Evolutionary conservation across 2,888 invertebrate species (phyloP).

Genomic region (Diloba caeruleocephala): DNA sequence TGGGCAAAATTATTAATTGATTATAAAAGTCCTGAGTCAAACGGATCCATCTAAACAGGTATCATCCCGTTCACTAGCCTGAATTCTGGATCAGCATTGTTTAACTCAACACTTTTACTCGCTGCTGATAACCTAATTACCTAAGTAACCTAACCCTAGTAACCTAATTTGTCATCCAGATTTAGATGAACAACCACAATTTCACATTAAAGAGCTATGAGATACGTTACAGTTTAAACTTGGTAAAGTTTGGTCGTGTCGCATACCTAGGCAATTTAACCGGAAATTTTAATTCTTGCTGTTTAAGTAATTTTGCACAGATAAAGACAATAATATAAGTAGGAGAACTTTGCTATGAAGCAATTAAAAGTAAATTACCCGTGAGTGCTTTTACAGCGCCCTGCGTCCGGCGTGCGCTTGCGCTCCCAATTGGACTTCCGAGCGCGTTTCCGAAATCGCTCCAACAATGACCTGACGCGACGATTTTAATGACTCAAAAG

Average conservation of each 20-base stretch:
- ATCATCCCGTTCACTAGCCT: no score
- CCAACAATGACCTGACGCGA: slow-evolving; percentile 68
- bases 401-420: slow-evolving; percentile 81
- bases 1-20: no score
- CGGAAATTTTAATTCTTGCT: slow-evolving; percentile 14
- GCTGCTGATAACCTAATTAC: no score
- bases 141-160: no score
- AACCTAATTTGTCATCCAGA: no score
- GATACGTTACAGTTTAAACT: no score
- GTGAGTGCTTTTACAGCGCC: slow-evolving; percentile 81
- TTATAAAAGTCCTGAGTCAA: no score
- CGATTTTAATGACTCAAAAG: slow-evolving; percentile 77
- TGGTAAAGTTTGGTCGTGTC: slow-evolving; percentile 14
- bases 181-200: no score
- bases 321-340: slow-evolving; percentile 38
- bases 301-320: slow-evolving; percentile 21
- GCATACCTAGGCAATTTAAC: slow-evolving; percentile 23
- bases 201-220: no score
- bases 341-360: slow-evolving; percentile 51
- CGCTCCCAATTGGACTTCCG: slow-evolving; percentile 89
- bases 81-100: no score
- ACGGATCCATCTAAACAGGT: no score
- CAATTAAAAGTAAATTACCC: slow-evolving; percentile 77
- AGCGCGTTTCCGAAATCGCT: slow-evolving; percentile 85
- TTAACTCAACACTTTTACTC: no score